Evolutionary conservation across 1,140 invertebrate genomes (phyloP).

Genomic region (Sweltsa coloradensis): DNA sequence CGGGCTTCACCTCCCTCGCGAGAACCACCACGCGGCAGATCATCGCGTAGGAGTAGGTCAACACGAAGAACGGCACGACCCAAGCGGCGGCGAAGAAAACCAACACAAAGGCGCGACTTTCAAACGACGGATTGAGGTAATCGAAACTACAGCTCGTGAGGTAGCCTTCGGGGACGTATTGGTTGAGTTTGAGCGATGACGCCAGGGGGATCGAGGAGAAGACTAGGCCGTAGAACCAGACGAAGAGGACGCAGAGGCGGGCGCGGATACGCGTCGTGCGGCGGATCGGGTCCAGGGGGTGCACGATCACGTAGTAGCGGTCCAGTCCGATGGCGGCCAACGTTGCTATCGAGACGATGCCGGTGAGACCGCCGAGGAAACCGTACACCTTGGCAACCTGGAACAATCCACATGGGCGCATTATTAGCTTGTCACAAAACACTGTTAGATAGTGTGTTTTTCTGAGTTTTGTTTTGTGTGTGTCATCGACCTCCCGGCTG

Average conservation of each 20-base stretch:
- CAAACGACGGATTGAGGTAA: conserved; percentile 32
- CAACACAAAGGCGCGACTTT: conserved; percentile 44
- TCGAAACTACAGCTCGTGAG: conserved; percentile 72
- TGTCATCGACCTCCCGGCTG: no score
- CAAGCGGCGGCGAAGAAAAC: conserved; percentile 53
- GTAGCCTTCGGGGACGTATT: conserved; percentile 65
- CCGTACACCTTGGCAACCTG: conserved; percentile 58
- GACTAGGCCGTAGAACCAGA: conserved; percentile 57
- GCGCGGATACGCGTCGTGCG: conserved; percentile 39
- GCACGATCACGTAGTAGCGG: conserved; percentile 56
- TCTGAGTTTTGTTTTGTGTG: no score
- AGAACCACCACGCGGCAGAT: conserved; percentile 49
- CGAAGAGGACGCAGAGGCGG: conserved; percentile 43
- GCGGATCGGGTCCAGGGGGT: conserved; percentile 47
- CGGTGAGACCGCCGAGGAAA: conserved; percentile 55
- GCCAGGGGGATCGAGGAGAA: conserved; percentile 53
- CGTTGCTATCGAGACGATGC: conserved; percentile 55
- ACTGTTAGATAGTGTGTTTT: no score
- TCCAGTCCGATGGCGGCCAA: conserved; percentile 56
- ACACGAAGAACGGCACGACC: conserved; percentile 51
- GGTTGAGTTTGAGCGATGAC: conserved; percentile 48
- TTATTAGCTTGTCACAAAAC: no score
- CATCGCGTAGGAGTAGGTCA: conserved; percentile 53
- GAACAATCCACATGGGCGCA: no score
- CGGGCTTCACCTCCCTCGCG: conserved; percentile 26